Evolutionary conservation across 2,888 invertebrate species (phyloP).

Genomic region (Drosophila maculinotata): DNA sequence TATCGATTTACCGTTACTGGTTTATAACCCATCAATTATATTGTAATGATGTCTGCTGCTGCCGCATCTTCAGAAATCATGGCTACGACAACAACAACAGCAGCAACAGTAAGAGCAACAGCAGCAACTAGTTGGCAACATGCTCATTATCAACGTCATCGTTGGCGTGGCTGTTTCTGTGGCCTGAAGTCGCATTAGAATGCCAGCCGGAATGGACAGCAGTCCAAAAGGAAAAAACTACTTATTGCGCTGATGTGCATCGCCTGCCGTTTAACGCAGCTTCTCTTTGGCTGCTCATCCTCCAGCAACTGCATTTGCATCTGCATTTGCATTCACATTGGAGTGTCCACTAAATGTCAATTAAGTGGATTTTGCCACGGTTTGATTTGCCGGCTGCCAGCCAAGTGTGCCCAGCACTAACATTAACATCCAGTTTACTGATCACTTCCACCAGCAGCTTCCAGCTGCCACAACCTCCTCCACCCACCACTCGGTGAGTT

Average conservation of each 20-base stretch:
- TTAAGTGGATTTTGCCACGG: conserved; percentile 78
- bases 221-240: conserved; percentile 72
- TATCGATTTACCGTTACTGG: conserved; percentile 76
- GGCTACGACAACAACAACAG: conserved; percentile 31
- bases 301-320: too few species aligned
- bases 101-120: conserved; percentile 8
- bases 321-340: conserved; percentile 52
- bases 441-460: conserved; percentile 10
- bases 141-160: conserved; percentile 79
- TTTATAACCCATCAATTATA: conserved; percentile 83
- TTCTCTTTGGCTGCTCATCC: conserved; percentile 49
- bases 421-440: conserved; percentile 31
- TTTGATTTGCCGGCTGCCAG: conserved; percentile 71
- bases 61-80: conserved; percentile 70
- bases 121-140: conserved; percentile 56
- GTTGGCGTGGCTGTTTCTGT: conserved; percentile 57
- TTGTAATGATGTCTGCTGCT: conserved; percentile 78
- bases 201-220: conserved; percentile 63
- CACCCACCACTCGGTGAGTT: conserved; percentile 24
- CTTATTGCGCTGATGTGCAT: conserved; percentile 70
- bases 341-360: conserved; percentile 84
- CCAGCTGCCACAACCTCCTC: neutral
- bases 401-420: conserved; percentile 59
- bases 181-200: conserved; percentile 69
- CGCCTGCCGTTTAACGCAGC: conserved; percentile 66